phyloP scores from a whole-genome alignment of 1,140 invertebrate species.

The Saccostrea glomerata region DNA sequence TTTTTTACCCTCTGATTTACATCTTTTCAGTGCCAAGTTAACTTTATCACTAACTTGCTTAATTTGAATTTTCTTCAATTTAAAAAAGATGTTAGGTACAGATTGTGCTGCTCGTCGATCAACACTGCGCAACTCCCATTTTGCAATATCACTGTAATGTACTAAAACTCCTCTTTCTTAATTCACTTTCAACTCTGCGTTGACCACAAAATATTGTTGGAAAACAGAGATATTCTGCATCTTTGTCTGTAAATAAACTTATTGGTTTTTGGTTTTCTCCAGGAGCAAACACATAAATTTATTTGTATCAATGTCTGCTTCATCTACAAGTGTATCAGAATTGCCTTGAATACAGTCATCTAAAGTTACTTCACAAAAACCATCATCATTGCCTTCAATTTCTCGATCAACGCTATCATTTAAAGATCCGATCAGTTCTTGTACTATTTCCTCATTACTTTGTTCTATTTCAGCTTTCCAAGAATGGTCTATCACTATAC shows the following conservation, averaged over 20 bases:
- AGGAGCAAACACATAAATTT: conserved; percentile 53
- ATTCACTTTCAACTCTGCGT: conserved; percentile 39
- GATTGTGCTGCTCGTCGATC: conserved; percentile 54
- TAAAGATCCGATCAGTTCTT: conserved; percentile 4
- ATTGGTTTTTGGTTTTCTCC: conserved; percentile 53
- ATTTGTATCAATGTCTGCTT: conserved; percentile 39
- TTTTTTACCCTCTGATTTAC: conserved; percentile 50
- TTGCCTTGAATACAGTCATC: conserved; percentile 42
- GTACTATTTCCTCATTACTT: not conserved
- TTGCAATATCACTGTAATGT: conserved; percentile 55
- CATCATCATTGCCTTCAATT: conserved; percentile 6
- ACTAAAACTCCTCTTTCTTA: conserved; percentile 49
- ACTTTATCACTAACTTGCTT: conserved; percentile 53
- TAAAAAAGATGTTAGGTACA: conserved; percentile 57
- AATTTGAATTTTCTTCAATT: conserved; percentile 55
- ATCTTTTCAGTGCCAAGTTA: conserved; percentile 48
- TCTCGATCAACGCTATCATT: not conserved
- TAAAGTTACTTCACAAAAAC: conserved; percentile 35
- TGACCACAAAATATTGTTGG: conserved; percentile 58
- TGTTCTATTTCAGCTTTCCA: conserved; percentile 12
- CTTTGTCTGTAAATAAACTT: conserved; percentile 51
- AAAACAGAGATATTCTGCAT: conserved; percentile 53
- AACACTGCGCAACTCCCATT: conserved; percentile 54
- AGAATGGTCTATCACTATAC: conserved; percentile 35
- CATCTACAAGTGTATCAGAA: conserved; percentile 48